Evolutionary conservation across 2,888 invertebrate genomes (phyloP), one percentile per base, ranked within the genome.

Genomic region (Andrena fulva): DNA sequence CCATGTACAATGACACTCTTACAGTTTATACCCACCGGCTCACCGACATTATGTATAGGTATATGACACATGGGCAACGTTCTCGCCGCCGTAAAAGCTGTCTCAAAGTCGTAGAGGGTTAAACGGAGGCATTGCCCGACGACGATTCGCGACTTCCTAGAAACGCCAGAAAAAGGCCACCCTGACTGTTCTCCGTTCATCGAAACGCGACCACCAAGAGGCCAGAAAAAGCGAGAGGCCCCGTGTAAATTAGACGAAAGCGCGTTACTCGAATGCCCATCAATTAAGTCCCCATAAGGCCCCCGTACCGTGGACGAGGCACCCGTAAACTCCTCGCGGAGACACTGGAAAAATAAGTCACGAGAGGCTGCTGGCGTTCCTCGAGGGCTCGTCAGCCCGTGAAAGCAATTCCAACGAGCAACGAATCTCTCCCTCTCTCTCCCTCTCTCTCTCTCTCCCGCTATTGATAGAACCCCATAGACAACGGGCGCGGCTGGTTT

Each of bases 381-480:
- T 60, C 42, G 82, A 69, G 77, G 63, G 74, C 83, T 83, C 86
- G 77, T 72, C 77, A 70, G 75, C 50, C 69, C 75, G 84, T 77
- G 84, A 85, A 82, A 82, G 69, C 73, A 63, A 74, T 82, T 83
- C 70, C 66, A 77, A 20, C 73, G 67, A 59, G 29, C 79, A 66
- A 67, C 70, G 79, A 67, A 52, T 64, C 35, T 69, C 10, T 66
- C 50, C 48, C 16, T 42, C 12, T 29, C 29, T 3, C 12, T 12
- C 12, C 3, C 12, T 42, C 42, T 42, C 42, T 12, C 42, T 16
- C 5, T 42, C 42, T 12, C 42, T 4, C 42, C 42, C 75, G 77
- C 88, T 89, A 89, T 89, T 89, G 89, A 89, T 89, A 89, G 89
- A 89, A 89, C 76, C 77, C 87, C 87, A 82, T 85, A 84, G 84